Evolutionary conservation across 2,888 invertebrate species (phyloP).

Genomic region (Phortica magna): DNA sequence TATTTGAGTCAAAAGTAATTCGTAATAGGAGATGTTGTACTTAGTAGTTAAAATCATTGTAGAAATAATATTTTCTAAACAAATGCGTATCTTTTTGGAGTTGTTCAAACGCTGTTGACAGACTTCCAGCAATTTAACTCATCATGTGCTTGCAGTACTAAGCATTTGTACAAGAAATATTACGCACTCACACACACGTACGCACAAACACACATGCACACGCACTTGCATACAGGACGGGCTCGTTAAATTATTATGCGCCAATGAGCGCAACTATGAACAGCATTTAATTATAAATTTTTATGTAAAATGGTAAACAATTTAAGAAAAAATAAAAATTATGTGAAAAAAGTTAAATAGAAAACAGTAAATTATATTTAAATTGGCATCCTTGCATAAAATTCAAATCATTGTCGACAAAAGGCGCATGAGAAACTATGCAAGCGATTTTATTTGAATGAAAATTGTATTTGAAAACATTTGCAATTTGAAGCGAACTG

Average conservation of each 20-base stretch:
- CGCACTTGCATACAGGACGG: not conserved
- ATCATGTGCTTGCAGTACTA: not conserved
- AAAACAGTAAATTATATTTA: not conserved
- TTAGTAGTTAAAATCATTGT: no score
- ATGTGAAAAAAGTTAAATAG: not conserved
- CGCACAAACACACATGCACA: conserved; percentile 8
- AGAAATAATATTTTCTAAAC: no score
- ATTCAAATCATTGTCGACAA: no score
- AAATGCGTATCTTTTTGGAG: no score
- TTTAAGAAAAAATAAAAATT: not conserved
- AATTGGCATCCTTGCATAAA: no score
- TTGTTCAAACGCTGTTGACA: no score
- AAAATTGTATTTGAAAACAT: conserved; percentile 17
- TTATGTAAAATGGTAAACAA: conserved; percentile 13
- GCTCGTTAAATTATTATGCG: conserved; percentile 30
- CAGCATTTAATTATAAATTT: conserved; percentile 1
- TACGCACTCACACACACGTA: conserved; percentile 15
- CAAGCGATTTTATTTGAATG: not conserved
- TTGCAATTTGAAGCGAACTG: conserved; percentile 10
- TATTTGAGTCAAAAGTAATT: no score
- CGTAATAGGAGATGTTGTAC: no score
- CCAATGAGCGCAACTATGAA: conserved; percentile 8
- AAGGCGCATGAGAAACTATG: no score
- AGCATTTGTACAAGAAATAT: not conserved
- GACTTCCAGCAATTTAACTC: no score